Base-by-base conservation (phyloP, 2,113 vertebrate species). In the Labeo catla region DNA sequence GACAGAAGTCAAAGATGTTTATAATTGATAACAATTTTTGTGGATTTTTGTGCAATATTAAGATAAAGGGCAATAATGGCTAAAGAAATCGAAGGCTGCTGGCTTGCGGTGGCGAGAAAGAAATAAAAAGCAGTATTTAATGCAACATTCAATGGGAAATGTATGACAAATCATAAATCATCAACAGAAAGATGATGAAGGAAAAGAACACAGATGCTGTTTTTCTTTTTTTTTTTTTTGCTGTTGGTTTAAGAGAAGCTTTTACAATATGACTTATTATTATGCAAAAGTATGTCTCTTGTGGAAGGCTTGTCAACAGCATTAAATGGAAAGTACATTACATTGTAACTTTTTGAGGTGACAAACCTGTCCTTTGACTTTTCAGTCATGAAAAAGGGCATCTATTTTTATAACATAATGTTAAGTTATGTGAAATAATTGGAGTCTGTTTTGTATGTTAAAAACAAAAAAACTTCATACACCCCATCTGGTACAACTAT, bases 241-340 rank as follows among this genome's bases (percentile, higher is more conserved):
- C 13, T 1, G 10, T 5, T 23, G 45, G 5, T 49, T 49, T 74
- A 23, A 49, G 11, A 74, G 72, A 74, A n/a, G 43, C 72, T 49
- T 74, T 23, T 23, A 49, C 72, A 74, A 23, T 49, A 13, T 47
- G 45, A 23, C 11, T 59, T 72, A 73, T 73, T 74, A 74, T 49
- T 74, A 49, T 74, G 72, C 72, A 74, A 74, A 49, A 76, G 39
- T 15, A 50, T 50, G 45, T 76, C 73, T 76, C 45, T 76, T 50
- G 73, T 50, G 73, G 72, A 49, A 74, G 72, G 45, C 73, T 76
- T 76, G 21, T 76, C 73, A 76, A 76, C 45, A 23, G 6, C 45
- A 76, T 76, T 76, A 49, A 50, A 76, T 28, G 12, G 45, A 76
- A 76, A 76, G 45, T 45, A 50, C 45, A 76, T 76, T 76, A 15